Evolutionary conservation across 2,888 invertebrate species (phyloP), one percentile per base, ranked within the genome.

Genomic region (Blastobasis lacticolella): DNA sequence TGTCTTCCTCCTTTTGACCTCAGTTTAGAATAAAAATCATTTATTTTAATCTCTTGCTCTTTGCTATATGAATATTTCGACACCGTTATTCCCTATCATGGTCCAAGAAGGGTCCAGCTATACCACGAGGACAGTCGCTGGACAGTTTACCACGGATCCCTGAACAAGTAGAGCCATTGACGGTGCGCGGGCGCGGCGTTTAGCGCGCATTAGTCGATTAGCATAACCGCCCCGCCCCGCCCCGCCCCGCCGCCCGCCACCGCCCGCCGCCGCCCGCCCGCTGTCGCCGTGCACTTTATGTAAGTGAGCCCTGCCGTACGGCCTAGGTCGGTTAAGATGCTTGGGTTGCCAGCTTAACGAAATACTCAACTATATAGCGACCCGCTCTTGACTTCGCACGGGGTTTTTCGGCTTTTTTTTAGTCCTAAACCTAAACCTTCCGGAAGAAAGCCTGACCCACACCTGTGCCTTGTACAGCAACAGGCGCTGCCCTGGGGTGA

Each of bases 231-330:
- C 49, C 5, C 10, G 48, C 49, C 54, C 49, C 48, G 48, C 50
- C 43, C 49, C 51, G 50, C 76, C 23, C 8, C 41, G 41, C 8
- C 45, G 45, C 61, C 61, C 56, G 71, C 69, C 66, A n/a, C n/a
- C 23, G 9, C 45, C 9, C 6, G 6, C 8, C 41, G 41, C 8
- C 45, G 45, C 61, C 61, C 56, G 71, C 69, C 66, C 67, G 67
- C 67, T 71, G 69, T 66, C 60, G 65, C 23, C 23, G 23, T 62
- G 62, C 63, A 63, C 54, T 68, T 68, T 67, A 67, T 63, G 59
- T 63, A 65, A 68, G 60, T 55, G 52, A 58, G 56, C 59, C 54
- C 54, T 62, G 54, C 58, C 52, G 53, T 59, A 56, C 54, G 51
- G 44, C 55, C 45, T 49, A 59, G 49, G 54, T 52, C 55, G 41